Conservation (phyloP, 2,113 vertebrate species). For the Turdus rufiventris region DNA sequence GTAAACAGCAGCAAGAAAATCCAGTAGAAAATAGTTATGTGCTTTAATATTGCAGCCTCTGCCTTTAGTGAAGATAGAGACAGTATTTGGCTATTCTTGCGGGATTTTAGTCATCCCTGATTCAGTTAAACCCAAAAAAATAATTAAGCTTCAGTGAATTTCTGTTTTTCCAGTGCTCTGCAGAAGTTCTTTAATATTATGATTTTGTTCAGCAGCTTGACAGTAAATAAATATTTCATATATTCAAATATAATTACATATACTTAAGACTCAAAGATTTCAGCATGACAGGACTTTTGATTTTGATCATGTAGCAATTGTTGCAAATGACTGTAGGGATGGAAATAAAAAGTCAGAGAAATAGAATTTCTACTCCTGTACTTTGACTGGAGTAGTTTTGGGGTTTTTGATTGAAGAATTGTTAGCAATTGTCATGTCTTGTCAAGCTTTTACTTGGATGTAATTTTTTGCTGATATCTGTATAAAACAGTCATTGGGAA, state of each 20-base stretch:
- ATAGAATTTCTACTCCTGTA: background rate
- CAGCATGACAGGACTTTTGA: background rate
- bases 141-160: background rate
- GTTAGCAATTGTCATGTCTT: background rate
- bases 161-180: background rate
- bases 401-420: background rate
- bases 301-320: background rate
- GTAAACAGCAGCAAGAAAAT: background rate
- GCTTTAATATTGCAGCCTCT: background rate
- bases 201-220: slow-evolving; percentile 15
- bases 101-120: slow-evolving; percentile 29
- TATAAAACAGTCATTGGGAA: background rate
- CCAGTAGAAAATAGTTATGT: background rate
- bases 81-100: background rate
- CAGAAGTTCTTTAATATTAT: slow-evolving; percentile 5
- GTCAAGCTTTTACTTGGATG: background rate
- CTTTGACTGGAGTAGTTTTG: background rate
- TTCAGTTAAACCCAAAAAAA: slow-evolving; percentile 36
- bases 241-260: background rate
- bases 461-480: background rate
- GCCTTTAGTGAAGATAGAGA: background rate
- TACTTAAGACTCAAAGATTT: background rate
- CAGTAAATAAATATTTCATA: slow-evolving; percentile 28
- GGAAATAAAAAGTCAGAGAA: background rate
- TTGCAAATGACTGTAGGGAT: background rate